These are phyloP conservation scores for Ceriagrion tenellum DNA, from an alignment of 2,888 invertebrate genomes.

Conservation along the genomic window DNA sequence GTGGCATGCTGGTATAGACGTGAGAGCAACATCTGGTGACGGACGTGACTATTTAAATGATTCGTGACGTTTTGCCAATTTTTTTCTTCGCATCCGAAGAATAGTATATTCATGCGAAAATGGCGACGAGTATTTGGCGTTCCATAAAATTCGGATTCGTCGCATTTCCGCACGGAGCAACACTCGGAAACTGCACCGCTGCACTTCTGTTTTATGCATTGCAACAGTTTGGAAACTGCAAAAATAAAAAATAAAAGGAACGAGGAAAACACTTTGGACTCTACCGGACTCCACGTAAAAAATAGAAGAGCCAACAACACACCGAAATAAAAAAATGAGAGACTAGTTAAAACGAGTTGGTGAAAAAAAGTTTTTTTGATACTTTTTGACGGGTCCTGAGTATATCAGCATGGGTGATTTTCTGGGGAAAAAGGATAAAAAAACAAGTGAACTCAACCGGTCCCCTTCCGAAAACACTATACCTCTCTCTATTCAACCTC, in stretches of 20 bases:
- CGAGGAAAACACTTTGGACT: neutral
- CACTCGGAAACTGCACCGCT: conserved; percentile 25
- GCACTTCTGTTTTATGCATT: conserved; percentile 31
- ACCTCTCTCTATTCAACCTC: neutral
- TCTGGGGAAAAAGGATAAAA: no score
- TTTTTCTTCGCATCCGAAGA: neutral
- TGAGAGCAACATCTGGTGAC: neutral
- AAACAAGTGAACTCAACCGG: neutral
- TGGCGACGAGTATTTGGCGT: neutral
- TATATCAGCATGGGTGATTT: neutral
- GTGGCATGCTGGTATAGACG: no score
- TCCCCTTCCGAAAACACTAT: neutral
- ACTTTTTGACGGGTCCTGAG: neutral
- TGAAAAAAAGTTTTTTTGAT: neutral
- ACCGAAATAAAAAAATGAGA: neutral
- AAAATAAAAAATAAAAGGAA: neutral
- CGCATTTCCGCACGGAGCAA: neutral
- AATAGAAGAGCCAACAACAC: neutral
- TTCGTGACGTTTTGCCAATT: neutral
- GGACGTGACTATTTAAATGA: neutral
- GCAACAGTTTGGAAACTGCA: conserved; percentile 27
- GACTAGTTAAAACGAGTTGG: neutral
- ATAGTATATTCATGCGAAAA: neutral
- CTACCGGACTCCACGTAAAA: neutral
- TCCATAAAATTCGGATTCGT: conserved; percentile 12